phyloP scores from a whole-genome alignment of 1,140 invertebrate genomes.

The Tribolium castaneum region DNA sequence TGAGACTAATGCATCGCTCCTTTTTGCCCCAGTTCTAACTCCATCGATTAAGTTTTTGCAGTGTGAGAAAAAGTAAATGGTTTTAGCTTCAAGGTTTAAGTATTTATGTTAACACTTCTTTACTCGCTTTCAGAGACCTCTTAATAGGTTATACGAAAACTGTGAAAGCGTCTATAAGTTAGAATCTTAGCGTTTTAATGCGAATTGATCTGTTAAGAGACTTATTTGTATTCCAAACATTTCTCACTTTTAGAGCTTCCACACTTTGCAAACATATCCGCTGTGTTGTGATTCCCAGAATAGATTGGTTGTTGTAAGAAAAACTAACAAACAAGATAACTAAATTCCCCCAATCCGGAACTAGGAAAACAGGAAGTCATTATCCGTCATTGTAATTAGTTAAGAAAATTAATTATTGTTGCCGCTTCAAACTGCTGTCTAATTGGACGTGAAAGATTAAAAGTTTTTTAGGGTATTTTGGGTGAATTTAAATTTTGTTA shows the following conservation, averaged over 20 bases:
- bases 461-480: no score
- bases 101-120: background rate
- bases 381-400: background rate
- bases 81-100: background rate
- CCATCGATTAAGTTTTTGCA: background rate
- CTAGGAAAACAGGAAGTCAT: background rate
- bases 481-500: no score
- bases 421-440: no score
- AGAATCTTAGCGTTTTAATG: background rate
- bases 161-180: no score
- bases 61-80: background rate
- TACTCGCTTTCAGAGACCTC: background rate
- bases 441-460: no score
- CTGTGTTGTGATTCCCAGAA: background rate
- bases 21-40: background rate
- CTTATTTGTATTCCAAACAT: background rate
- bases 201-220: background rate
- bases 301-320: background rate
- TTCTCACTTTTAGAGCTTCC: background rate
- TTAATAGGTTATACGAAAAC: no score
- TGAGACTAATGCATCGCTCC: background rate
- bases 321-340: background rate
- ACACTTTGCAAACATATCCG: background rate
- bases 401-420: no score
- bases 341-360: background rate